Base-by-base conservation (phyloP, 2,113 vertebrate genomes). In the Tricholaema leucomelas region DNA sequence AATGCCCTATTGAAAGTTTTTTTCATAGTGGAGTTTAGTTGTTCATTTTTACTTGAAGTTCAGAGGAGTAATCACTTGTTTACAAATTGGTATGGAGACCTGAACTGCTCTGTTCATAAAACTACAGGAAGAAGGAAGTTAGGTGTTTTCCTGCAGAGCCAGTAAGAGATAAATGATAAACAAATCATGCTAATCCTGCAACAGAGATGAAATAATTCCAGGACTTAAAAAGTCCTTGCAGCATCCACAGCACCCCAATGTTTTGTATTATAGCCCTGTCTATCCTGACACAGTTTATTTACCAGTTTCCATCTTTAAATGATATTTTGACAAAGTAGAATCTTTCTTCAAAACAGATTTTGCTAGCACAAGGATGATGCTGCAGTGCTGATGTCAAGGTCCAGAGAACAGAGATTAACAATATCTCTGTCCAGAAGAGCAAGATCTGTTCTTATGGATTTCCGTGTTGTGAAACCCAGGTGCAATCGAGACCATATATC, bases 331-430 rank as follows among this genome's bases (percentile, higher is more conserved):
- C 63, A 56, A 60, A 7, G 92, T 74, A 40, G 21, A 19, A 71
- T 59, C 72, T 91, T 92, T 40, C 35, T 92, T 96, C 65, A 84
- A 58, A 94, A 80, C 58, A 87, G 40, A 36, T 76, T 94, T 87
- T 94, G 46, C 33, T 73, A 81, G 64, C 31, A 64, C 33, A 69
- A 87, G 40, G 58, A 82, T 78, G 40, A 83, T 36, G 66, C 60
- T 35, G 9, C 36, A 59, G 52, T 81, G n/a, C n/a, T n/a, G n/a
- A n/a, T n/a, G n/a, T n/a, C n/a, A n/a, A n/a, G n/a, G n/a, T n/a
- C n/a, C n/a, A n/a, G n/a, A n/a, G n/a, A n/a, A n/a, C n/a, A n/a
- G n/a, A n/a, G n/a, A n/a, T n/a, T n/a, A n/a, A n/a, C n/a, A n/a
- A n/a, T n/a, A n/a, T n/a, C n/a, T n/a, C n/a, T n/a, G n/a, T n/a